phyloP scores from a whole-genome alignment of 2,888 invertebrate genomes.

The Rhorus exstirpatorius region DNA sequence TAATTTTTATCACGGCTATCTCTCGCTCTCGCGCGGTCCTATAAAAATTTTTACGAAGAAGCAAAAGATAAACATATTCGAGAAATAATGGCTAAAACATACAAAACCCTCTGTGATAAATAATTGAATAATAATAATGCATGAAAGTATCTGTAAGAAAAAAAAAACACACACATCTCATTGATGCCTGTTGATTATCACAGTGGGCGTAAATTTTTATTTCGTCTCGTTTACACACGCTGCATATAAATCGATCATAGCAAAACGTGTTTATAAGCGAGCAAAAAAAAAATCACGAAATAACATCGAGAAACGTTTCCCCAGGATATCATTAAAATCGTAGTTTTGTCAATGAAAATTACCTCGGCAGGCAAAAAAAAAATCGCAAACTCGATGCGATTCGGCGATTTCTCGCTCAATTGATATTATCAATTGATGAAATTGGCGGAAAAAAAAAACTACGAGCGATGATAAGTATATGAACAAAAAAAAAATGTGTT shows the following conservation, averaged over 20 bases:
- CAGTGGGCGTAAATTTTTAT: slow-evolving; percentile 50
- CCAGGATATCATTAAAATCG: not conserved
- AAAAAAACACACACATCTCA: slow-evolving; percentile 15
- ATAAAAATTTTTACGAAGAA: too few species aligned
- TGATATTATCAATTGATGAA: slow-evolving; percentile 67
- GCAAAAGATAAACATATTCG: too few species aligned
- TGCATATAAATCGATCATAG: slow-evolving; percentile 26
- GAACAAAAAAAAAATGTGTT: not conserved
- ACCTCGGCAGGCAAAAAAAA: slow-evolving; percentile 43
- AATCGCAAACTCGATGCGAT: slow-evolving; percentile 48
- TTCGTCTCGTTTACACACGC: slow-evolving; percentile 10
- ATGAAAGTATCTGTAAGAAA: not conserved
- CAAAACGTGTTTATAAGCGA: not conserved
- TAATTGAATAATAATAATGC: too few species aligned
- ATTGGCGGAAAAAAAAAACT: slow-evolving; percentile 52
- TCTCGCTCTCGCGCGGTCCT: too few species aligned
- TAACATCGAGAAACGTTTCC: not conserved
- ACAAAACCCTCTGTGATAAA: too few species aligned
- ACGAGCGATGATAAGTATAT: slow-evolving; percentile 15
- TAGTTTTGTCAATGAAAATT: slow-evolving; percentile 25
- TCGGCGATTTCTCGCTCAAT: slow-evolving; percentile 61
- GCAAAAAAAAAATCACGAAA: slow-evolving; percentile 5
- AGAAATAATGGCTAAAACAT: too few species aligned
- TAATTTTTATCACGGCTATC: too few species aligned
- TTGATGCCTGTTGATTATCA: slow-evolving; percentile 23